Percentiles rank a stretch among this genome's conserved stretches.
Evolutionary conservation across 2,113 vertebrate genomes (phyloP).

Genomic region (human (Homo sapiens)): GRCh38 chr19:2098501-2099000

Average conservation of each 20-base stretch:
- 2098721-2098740: neutral
- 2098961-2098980: neutral
- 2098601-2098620: neutral
- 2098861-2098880: neutral
- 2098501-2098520: neutral
- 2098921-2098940: neutral
- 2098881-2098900: too few species aligned
- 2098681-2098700: neutral
- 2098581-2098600: neutral
- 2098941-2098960: neutral
- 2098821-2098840: neutral
- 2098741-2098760: neutral
- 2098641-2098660: neutral
- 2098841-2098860: rapidly evolving
- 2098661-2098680: neutral
- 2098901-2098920: neutral
- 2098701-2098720: neutral
- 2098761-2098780: neutral
- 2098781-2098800: conserved; percentile 57
- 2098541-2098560: neutral
- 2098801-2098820: conserved; percentile 41
- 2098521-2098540: neutral
- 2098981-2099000: neutral
- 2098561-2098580: neutral
- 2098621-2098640: neutral